phyloP scores from a whole-genome alignment of 2,888 invertebrate genomes.

The Nemotelus nigrinus region DNA sequence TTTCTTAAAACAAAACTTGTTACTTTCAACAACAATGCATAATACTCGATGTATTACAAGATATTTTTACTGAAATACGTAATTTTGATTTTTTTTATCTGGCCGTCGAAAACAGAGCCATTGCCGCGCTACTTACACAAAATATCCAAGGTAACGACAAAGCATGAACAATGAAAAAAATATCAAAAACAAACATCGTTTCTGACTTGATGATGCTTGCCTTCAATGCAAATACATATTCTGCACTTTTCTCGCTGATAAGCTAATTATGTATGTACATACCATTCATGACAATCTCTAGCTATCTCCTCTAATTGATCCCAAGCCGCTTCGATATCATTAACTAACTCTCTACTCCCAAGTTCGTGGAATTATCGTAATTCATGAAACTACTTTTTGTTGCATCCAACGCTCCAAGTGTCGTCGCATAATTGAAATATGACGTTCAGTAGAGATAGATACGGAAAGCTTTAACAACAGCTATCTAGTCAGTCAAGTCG shows the following conservation, averaged over 20 bases:
- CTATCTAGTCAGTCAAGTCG: neutral
- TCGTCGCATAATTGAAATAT: constrained; percentile 28
- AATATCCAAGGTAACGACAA: too few species aligned
- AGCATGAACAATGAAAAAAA: too few species aligned
- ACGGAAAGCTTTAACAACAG: constrained; percentile 22
- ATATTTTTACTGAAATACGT: too few species aligned
- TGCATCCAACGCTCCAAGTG: neutral
- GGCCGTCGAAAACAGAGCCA: too few species aligned
- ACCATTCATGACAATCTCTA: constrained; percentile 2
- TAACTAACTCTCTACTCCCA: neutral
- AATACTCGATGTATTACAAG: too few species aligned
- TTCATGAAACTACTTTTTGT: constrained; percentile 12
- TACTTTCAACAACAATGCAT: too few species aligned
- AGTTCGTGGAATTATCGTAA: constrained; percentile 30
- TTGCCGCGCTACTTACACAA: too few species aligned
- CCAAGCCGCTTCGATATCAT: neutral
- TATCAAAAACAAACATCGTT: too few species aligned
- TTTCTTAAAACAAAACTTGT: too few species aligned
- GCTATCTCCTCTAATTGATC: neutral
- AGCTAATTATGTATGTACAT: neutral
- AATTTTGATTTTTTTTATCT: too few species aligned
- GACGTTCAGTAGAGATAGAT: constrained; percentile 26
- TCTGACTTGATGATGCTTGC: too few species aligned
- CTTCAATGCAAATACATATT: too few species aligned
- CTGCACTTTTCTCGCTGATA: neutral